Evolutionary conservation across 2,888 invertebrate species (phyloP).

Genomic region (Pseudoips prasinana): DNA sequence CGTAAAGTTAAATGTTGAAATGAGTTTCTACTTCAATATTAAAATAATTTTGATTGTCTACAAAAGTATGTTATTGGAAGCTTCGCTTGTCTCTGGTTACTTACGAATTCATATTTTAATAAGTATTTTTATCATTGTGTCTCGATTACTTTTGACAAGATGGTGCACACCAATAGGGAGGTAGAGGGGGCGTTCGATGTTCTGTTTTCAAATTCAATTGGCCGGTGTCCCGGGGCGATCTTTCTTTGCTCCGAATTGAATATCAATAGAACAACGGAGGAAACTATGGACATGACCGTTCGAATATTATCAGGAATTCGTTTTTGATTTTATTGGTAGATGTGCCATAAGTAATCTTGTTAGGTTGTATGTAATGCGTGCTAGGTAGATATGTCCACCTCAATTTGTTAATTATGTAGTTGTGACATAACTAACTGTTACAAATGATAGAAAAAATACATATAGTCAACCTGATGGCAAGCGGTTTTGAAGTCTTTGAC

Average conservation of each 20-base stretch:
- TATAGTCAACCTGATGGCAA: too few relatives aligned
- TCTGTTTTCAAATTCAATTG: slow-evolving; percentile 81
- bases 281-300: slow-evolving; percentile 54
- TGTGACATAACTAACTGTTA: too few relatives aligned
- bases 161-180: slow-evolving; percentile 35
- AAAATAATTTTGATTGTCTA: too few relatives aligned
- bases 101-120: too few relatives aligned
- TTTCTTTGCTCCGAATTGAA: slow-evolving; percentile 77
- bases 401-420: background rate
- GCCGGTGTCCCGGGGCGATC: slow-evolving; percentile 78
- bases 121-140: background rate
- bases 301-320: slow-evolving; percentile 2
- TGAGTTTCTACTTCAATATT: too few relatives aligned
- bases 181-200: slow-evolving; percentile 49
- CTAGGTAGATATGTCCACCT: background rate
- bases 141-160: background rate
- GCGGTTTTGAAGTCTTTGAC: too few relatives aligned
- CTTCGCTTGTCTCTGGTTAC: too few relatives aligned
- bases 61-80: too few relatives aligned
- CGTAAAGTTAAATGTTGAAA: too few relatives aligned
- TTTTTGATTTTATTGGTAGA: slow-evolving; percentile 1
- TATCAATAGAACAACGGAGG: slow-evolving; percentile 68
- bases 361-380: background rate
- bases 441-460: too few relatives aligned
- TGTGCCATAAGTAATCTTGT: background rate